Percentiles rank a stretch among this genome's conserved stretches.
Evolutionary conservation across 1,140 invertebrate species (phyloP).

Genomic region (Trachymyrmex cornetzi): DNA sequence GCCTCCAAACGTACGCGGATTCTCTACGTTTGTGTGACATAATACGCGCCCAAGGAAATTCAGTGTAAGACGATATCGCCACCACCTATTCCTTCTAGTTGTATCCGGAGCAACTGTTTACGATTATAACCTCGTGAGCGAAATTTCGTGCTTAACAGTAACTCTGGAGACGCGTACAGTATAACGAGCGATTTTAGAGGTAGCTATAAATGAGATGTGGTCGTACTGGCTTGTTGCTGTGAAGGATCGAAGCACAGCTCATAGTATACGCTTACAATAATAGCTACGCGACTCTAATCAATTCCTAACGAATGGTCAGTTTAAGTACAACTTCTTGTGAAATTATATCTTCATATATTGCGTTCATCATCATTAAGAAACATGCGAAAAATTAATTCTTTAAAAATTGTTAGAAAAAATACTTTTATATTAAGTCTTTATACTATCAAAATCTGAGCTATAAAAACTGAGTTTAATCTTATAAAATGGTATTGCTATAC

Average conservation of each 20-base stretch:
- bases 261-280: background rate
- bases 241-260: background rate
- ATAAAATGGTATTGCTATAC: background rate
- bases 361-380: background rate
- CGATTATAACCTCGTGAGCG: conserved; percentile 71
- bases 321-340: background rate
- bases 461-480: background rate
- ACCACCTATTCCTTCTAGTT: conserved; percentile 40
- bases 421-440: background rate
- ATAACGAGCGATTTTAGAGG: conserved; percentile 58
- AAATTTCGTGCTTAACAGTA: conserved; percentile 74
- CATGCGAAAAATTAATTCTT: background rate
- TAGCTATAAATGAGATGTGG: conserved; percentile 65
- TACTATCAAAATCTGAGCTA: background rate
- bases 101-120: conserved; percentile 66
- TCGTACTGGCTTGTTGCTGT: conserved; percentile 39
- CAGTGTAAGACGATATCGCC: conserved; percentile 39
- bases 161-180: conserved; percentile 9
- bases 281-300: background rate
- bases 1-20: background rate
- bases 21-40: conserved; percentile 19
- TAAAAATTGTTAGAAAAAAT: background rate
- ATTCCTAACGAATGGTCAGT: background rate
- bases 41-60: conserved; percentile 64
- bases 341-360: background rate